phyloP scores from a whole-genome alignment of 2,113 vertebrate genomes.

The Chaetodon trifascialis region DNA sequence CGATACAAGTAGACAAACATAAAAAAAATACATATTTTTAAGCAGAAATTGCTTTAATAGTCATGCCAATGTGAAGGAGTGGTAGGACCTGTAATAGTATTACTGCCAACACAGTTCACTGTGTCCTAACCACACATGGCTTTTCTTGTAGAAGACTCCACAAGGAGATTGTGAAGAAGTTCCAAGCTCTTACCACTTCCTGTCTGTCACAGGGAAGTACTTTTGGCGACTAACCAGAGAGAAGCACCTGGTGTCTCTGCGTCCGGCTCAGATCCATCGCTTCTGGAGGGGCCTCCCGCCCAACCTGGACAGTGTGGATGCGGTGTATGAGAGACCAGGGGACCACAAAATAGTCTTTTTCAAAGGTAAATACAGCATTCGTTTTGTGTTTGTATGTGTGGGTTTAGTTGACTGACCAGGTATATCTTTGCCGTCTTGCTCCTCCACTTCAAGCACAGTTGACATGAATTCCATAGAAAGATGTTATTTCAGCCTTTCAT shows the following conservation, averaged over 20 bases:
- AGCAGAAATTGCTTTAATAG: neutral
- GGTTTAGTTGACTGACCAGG: neutral
- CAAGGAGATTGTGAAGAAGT: neutral
- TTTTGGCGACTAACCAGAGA: constrained; percentile 97
- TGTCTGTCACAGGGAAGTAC: constrained; percentile 87
- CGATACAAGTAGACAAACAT: neutral
- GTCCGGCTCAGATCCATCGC: constrained; percentile 94
- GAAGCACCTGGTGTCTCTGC: constrained; percentile 94
- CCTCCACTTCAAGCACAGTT: neutral
- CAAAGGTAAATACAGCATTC: constrained; percentile 85
- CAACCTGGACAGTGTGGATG: constrained; percentile 93
- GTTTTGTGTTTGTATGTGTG: neutral
- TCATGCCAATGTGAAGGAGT: neutral
- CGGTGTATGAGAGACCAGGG: constrained; percentile 91
- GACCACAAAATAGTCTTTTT: constrained; percentile 99
- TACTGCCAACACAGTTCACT: neutral
- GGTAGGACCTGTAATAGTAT: neutral
- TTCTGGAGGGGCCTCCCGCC: constrained; percentile 96
- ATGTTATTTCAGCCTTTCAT: neutral
- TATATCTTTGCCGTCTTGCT: neutral
- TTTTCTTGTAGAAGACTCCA: neutral
- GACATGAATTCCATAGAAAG: neutral
- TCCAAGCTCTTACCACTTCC: neutral
- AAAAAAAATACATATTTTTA: neutral
- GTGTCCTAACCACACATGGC: neutral